phyloP scores from a whole-genome alignment of 2,113 vertebrate genomes.

The Garra rufa region DNA sequence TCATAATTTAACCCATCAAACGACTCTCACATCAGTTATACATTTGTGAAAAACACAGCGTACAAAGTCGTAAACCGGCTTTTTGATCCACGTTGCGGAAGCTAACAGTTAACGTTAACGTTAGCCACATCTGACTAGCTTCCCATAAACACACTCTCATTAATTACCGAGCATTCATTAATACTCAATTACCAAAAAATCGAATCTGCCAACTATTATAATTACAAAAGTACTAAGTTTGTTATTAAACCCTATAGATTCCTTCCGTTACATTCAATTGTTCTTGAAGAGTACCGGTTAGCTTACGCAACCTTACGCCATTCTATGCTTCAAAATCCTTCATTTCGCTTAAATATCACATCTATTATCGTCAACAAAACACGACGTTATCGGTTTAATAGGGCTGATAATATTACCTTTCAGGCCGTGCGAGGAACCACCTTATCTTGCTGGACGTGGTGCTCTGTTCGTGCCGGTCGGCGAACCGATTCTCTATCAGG shows the following conservation, averaged over 20 bases:
- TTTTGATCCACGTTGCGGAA: neutral
- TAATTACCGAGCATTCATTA: neutral
- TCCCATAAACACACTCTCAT: neutral
- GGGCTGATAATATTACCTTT: neutral
- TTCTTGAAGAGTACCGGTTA: neutral
- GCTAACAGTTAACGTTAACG: no score
- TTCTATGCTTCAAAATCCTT: neutral
- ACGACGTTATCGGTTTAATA: neutral
- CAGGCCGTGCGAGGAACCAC: neutral
- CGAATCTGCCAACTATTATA: neutral
- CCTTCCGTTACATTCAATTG: neutral
- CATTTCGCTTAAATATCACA: no score
- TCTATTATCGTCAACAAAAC: neutral
- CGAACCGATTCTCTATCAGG: constrained; percentile 14
- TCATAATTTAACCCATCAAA: neutral
- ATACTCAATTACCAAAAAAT: neutral
- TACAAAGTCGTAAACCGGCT: constrained; percentile 8
- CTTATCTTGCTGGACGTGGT: neutral
- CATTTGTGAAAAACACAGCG: neutral
- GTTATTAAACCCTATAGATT: neutral
- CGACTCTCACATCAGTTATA: neutral
- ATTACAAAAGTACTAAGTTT: neutral
- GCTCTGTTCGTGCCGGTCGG: neutral
- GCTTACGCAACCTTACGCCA: neutral
- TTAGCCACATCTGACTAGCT: constrained; percentile 8